A percentile compares a stretch with the other conserved stretches of the same genome.
Evolutionary conservation across 2,113 vertebrate species (phyloP).

Genomic region (Sturnus vulgaris): DNA sequence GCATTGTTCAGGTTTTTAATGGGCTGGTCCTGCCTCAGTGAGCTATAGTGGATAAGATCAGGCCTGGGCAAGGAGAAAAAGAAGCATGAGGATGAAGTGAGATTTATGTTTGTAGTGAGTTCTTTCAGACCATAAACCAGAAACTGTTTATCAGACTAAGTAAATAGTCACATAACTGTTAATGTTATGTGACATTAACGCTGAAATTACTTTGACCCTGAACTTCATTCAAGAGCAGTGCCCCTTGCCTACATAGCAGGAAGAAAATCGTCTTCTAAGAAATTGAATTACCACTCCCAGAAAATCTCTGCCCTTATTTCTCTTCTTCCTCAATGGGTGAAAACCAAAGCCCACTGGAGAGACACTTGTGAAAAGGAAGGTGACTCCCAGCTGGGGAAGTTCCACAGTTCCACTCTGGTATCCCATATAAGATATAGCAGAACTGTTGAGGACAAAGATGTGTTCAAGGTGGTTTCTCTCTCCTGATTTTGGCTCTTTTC

Average conservation of each 20-base stretch:
- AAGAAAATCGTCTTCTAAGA: background rate
- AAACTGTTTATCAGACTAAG: background rate
- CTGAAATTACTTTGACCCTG: background rate
- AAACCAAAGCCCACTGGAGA: background rate
- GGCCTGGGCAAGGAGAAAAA: slow-evolving; percentile 71
- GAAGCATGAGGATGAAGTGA: background rate
- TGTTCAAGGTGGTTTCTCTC: background rate
- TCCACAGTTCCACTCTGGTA: background rate
- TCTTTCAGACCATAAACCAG: background rate
- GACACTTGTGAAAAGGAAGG: background rate
- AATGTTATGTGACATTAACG: background rate
- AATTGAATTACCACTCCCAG: background rate
- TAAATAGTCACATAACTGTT: background rate
- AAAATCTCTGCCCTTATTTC: background rate
- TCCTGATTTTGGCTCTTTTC: background rate
- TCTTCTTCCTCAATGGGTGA: background rate
- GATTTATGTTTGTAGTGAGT: background rate
- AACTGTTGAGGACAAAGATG: background rate
- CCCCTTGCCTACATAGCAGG: background rate
- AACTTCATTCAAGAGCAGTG: background rate
- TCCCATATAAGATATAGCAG: background rate
- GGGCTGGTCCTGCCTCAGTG: slow-evolving; percentile 64
- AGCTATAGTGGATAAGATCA: slow-evolving; percentile 83
- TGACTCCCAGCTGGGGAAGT: background rate
- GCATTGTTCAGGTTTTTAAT: slow-evolving; percentile 79